Conservation (phyloP, 2,888 invertebrate species). For the Scaptomyza caliginosa region DNA sequence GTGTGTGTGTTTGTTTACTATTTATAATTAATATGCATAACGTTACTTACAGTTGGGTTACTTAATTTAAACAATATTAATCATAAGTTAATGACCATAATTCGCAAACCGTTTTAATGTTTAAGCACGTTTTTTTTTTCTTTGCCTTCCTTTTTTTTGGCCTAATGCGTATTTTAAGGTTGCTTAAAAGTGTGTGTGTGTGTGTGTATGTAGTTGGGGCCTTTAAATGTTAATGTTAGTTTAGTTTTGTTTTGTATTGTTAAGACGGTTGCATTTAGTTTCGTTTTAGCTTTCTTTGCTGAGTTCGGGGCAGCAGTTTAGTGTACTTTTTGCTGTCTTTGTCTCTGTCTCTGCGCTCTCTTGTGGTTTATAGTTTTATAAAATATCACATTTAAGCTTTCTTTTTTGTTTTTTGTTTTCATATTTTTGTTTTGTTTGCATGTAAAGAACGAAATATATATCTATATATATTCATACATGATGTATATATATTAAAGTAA, state of each 20-base stretch:
- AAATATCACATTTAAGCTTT: conserved; percentile 85
- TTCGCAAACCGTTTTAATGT: conserved; percentile 51
- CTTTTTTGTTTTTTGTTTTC: too few species aligned
- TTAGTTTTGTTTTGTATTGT: conserved; percentile 8
- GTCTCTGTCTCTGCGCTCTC: conserved; percentile 34
- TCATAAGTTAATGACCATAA: conserved; percentile 69
- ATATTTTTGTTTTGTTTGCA: too few species aligned
- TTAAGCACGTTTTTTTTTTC: conserved; percentile 13
- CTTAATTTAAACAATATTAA: conserved; percentile 71
- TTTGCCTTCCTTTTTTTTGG: background rate
- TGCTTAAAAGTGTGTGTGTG: conserved; percentile 20
- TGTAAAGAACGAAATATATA: conserved; percentile 14
- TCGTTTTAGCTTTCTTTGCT: conserved; percentile 24
- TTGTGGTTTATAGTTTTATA: conserved; percentile 81
- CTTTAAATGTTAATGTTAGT: conserved; percentile 3
- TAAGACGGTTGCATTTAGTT: conserved; percentile 40
- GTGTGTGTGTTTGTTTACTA: conserved; percentile 8
- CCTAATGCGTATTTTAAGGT: conserved; percentile 36
- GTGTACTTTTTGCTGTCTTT: conserved; percentile 33
- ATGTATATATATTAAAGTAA: conserved; percentile 18
- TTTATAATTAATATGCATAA: conserved; percentile 75
- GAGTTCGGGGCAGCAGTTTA: conserved; percentile 27
- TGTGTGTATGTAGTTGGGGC: background rate
- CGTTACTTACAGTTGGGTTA: conserved; percentile 75
- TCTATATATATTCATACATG: too few species aligned